phyloP scores from a whole-genome alignment of 2,888 invertebrate species.

The Tachystola acroxantha region DNA sequence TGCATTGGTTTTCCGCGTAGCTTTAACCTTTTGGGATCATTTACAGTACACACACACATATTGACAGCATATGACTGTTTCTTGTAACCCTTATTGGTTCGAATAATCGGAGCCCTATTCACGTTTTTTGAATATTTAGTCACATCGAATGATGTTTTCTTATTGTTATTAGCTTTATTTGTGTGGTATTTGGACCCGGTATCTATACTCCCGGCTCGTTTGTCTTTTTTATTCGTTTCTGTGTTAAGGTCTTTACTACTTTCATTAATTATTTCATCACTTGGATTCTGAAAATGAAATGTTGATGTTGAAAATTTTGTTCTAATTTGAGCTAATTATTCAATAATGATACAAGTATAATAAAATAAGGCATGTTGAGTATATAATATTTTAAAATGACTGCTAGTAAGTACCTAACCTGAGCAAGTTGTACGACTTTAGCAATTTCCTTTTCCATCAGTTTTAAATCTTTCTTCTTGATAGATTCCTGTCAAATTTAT shows the following conservation, averaged over 20 bases:
- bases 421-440: conserved; percentile 36
- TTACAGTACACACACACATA: conserved; percentile 48
- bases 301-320: too few relatives aligned
- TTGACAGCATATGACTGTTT: conserved; percentile 51
- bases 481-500: conserved; percentile 38
- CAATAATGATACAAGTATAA: too few relatives aligned
- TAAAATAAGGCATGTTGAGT: too few relatives aligned
- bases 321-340: too few relatives aligned
- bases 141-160: background rate
- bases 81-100: conserved; percentile 20
- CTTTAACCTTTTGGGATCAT: conserved; percentile 19
- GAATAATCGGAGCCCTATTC: background rate
- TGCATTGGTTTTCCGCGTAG: conserved; percentile 10
- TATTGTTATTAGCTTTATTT: background rate
- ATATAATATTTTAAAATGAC: too few relatives aligned
- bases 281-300: background rate
- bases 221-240: background rate
- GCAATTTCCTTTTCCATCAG: conserved; percentile 50
- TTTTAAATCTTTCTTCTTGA: conserved; percentile 51
- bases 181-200: background rate
- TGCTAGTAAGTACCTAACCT: too few relatives aligned
- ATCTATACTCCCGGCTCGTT: background rate
- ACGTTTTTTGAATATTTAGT: conserved; percentile 1
- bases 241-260: too few relatives aligned
- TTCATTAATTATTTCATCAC: too few relatives aligned